Conservation (phyloP, 2,797 vertebrate genomes). For the Anguilla pacifica region DNA sequence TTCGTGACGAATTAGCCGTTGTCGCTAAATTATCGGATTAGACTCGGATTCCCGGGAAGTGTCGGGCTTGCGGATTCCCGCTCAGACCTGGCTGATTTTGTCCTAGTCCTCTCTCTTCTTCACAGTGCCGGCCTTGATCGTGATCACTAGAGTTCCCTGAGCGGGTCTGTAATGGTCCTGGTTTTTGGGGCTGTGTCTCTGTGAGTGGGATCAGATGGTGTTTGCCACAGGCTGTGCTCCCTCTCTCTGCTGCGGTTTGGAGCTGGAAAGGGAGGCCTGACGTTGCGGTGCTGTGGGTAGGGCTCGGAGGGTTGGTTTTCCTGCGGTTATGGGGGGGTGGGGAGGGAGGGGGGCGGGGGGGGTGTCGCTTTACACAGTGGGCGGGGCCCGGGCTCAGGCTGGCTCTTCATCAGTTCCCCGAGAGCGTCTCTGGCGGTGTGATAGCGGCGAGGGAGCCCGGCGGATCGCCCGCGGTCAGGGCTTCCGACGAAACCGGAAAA, state of each 20-base stretch:
- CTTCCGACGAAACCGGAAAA: neutral
- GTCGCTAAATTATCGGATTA: conserved; percentile 14
- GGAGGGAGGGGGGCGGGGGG: too few relatives aligned
- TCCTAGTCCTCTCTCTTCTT: neutral
- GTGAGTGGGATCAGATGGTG: neutral
- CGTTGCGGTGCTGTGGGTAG: neutral
- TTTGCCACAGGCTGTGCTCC: neutral
- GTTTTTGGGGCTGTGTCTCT: conserved; percentile 6
- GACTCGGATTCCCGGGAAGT: neutral
- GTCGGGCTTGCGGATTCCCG: neutral
- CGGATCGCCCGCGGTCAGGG: neutral
- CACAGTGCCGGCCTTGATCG: neutral
- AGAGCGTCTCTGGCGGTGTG: neutral
- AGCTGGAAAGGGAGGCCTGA: neutral
- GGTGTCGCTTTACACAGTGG: neutral
- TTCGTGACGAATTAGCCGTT: neutral
- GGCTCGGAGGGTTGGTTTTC: neutral
- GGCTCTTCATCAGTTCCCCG: neutral
- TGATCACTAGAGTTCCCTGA: conserved; percentile 12
- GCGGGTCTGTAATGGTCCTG: conserved; percentile 6
- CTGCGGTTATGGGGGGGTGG: neutral
- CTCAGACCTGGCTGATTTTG: neutral
- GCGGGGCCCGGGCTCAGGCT: neutral
- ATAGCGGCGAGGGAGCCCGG: neutral
- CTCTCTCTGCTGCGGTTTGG: neutral